phyloP scores from a whole-genome alignment of 1,140 invertebrate genomes.

The Drosophila triauraria region DNA sequence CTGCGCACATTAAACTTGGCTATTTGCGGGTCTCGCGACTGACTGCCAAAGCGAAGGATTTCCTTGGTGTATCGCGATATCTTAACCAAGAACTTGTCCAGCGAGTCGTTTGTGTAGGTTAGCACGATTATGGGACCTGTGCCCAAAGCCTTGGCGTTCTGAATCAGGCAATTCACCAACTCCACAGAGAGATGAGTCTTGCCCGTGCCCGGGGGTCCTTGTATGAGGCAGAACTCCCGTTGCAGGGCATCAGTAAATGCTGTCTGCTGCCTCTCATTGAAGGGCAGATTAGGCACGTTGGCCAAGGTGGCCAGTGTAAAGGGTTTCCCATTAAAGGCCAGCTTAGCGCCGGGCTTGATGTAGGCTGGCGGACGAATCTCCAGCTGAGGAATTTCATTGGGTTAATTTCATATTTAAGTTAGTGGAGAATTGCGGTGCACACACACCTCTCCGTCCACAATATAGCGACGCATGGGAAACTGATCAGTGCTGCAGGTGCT shows the following conservation, averaged over 20 bases:
- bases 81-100: conserved; percentile 95
- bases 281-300: conserved; percentile 5
- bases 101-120: conserved; percentile 94
- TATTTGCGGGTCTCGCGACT: conserved; percentile 85
- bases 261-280: conserved; percentile 86
- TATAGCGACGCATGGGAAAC: conserved; percentile 89
- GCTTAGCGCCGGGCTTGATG: conserved; percentile 9
- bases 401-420: background rate
- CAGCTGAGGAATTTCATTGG: conserved; percentile 11
- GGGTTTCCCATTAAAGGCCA: conserved; percentile 27
- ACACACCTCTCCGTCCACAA: conserved; percentile 86
- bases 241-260: conserved; percentile 88
- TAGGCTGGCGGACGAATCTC: conserved; percentile 40
- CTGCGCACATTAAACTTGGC: conserved; percentile 58
- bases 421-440: conserved; percentile 6
- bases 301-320: conserved; percentile 19
- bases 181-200: conserved; percentile 92
- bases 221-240: conserved; percentile 90
- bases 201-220: conserved; percentile 92
- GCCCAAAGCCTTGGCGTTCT: conserved; percentile 81
- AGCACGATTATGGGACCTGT: conserved; percentile 90
- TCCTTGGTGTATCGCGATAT: conserved; percentile 86
- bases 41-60: conserved; percentile 90
- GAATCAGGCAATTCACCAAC: conserved; percentile 87
- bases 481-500: conserved; percentile 86